Evolutionary conservation across 1,140 invertebrate genomes (phyloP), one percentile per base, ranked within the genome.

Genomic region (Leptinotarsa texana): DNA sequence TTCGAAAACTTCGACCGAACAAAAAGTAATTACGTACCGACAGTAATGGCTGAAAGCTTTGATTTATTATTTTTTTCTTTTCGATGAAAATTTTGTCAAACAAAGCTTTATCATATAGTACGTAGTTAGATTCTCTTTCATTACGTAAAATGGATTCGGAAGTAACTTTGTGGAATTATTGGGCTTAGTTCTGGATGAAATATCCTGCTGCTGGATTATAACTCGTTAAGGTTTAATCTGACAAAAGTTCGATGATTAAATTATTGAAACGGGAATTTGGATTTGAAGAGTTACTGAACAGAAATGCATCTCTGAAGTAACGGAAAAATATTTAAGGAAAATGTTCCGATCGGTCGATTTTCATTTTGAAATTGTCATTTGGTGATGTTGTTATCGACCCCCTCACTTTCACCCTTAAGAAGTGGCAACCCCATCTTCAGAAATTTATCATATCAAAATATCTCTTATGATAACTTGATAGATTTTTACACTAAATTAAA

Each of bases 21-120:
- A 68, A 68, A 68, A 68, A 68, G 42, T 47, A 68, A 68, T 68
- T 68, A 68, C 66, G 66, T 68, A 68, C 66, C 18, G 17, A 17
- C n/a, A n/a, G 15, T 68, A 68, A 68, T 68, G 42, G 66, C 24
- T 42, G 15, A 5, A 18, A 27, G 66, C 66, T 24, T 33, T 66
- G 21, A 66, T 68, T 68, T 68, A 42, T 68, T 66, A n/a, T 15
- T 68, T 68, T 68, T 42, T 42, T 15, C 42, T 68, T 17, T 13
- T 42, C 24, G 18, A n/a, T 42, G 42, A 18, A 68, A 68, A 68
- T 42, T 68, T 18, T 68, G 66, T 68, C 66, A 68, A 68, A 68
- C 66, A 68, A 68, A 42, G 66, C 66, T 68, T 68, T 49, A 68
- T 68, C 49, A 68, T 42, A 13, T n/a, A 42, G 24, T n/a, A 68